Evolutionary conservation across 2,888 invertebrate genomes (phyloP).

Genomic region (Drosophila melanosoma): DNA sequence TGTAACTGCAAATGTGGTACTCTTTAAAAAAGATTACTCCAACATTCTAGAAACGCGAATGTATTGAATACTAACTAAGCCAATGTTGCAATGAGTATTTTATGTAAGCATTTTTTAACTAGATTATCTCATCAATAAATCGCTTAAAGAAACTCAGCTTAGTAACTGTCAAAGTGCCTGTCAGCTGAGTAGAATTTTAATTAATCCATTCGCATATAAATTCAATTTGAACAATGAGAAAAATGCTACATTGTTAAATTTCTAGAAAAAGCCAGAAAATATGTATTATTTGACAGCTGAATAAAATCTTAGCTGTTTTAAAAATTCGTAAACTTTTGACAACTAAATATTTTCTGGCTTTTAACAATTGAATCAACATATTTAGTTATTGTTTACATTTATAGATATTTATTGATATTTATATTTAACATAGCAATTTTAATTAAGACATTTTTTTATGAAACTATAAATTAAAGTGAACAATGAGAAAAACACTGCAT

Average conservation of each 20-base stretch:
- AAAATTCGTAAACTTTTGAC: neutral
- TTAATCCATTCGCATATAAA: neutral
- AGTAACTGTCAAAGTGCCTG: neutral
- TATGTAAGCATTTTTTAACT: neutral
- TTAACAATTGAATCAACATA: too few species aligned
- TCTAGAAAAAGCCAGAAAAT: neutral
- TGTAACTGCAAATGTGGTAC: conserved; percentile 27
- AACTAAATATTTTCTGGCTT: too few species aligned
- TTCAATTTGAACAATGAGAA: neutral
- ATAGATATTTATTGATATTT: too few species aligned
- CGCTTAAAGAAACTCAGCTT: neutral
- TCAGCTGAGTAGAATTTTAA: neutral
- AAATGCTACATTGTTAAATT: neutral
- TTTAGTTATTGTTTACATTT: too few species aligned
- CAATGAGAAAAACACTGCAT: too few species aligned
- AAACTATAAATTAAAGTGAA: too few species aligned
- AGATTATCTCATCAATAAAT: neutral
- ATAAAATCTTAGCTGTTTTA: neutral
- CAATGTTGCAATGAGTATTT: neutral
- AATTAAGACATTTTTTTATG: too few species aligned
- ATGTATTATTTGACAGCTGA: neutral
- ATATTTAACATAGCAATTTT: too few species aligned
- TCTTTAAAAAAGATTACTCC: conserved; percentile 15
- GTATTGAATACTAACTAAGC: neutral
- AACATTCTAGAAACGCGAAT: neutral